These are phyloP conservation scores for Siniperca knerii DNA, from an alignment of 2,113 vertebrate genomes.

Conservation along the genomic window DNA sequence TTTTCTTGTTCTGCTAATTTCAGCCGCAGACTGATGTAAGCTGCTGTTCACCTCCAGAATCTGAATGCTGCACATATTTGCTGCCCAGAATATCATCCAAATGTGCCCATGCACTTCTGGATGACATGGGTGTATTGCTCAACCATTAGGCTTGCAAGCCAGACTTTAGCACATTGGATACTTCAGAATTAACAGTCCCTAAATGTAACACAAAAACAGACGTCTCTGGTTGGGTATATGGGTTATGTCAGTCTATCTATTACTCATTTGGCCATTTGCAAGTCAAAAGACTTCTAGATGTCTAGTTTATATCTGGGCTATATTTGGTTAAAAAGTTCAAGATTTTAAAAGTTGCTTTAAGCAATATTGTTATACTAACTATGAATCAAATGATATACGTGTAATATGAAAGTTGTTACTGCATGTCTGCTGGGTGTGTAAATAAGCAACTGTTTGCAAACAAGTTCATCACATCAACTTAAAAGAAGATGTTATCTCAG, in stretches of 20 bases:
- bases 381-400: neutral
- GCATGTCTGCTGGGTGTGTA: too few species aligned
- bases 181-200: neutral
- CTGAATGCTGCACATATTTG: constrained; percentile 42
- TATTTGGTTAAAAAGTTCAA: neutral
- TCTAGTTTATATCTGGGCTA: neutral
- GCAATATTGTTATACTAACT: neutral
- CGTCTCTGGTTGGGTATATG: neutral
- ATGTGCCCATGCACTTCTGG: constrained; percentile 17
- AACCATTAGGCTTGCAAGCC: neutral
- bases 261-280: neutral
- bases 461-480: too few species aligned
- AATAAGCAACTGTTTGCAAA: too few species aligned
- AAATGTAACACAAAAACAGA: neutral
- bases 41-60: constrained; percentile 47
- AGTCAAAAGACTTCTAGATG: neutral
- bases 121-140: neutral
- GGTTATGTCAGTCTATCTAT: neutral
- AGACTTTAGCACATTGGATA: neutral
- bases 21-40: constrained; percentile 59
- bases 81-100: constrained; percentile 27
- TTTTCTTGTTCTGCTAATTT: constrained; percentile 67
- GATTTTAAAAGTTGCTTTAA: neutral
- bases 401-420: too few species aligned
- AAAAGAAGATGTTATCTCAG: too few species aligned